Conservation (phyloP, 2,888 invertebrate species). For the Epistrophe grossulariae region DNA sequence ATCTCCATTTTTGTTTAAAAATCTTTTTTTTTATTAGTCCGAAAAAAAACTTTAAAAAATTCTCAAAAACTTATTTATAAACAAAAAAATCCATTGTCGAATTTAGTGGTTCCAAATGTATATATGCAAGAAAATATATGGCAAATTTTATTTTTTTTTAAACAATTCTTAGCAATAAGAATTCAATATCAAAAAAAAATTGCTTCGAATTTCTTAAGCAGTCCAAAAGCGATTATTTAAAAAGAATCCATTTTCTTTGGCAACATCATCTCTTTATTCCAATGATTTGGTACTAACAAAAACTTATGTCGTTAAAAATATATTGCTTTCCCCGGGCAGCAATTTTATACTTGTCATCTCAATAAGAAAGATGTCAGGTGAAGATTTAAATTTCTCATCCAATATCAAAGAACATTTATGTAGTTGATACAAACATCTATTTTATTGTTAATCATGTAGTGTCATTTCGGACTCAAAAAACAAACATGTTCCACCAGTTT, state of each 20-base stretch:
- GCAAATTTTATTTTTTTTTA: too few species aligned
- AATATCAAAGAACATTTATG: not conserved
- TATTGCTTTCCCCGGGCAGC: not conserved
- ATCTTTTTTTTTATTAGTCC: too few species aligned
- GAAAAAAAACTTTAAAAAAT: too few species aligned
- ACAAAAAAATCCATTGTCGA: too few species aligned
- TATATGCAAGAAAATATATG: too few species aligned
- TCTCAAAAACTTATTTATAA: too few species aligned
- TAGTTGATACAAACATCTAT: constrained; percentile 6
- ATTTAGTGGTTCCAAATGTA: too few species aligned
- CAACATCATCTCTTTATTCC: not conserved
- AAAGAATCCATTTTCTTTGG: not conserved
- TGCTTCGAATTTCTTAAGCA: not conserved
- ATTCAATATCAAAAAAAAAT: not conserved
- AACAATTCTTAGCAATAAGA: too few species aligned
- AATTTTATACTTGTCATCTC: not conserved
- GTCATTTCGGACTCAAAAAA: not conserved
- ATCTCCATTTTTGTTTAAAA: too few species aligned
- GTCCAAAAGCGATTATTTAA: not conserved
- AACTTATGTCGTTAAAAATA: not conserved
- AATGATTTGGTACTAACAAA: constrained; percentile 1
- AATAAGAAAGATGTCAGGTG: not conserved
- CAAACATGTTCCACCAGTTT: not conserved
- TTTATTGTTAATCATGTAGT: not conserved
- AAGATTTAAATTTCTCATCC: not conserved